These are phyloP conservation scores for Leptocoma aspasia DNA, from an alignment of 2,113 vertebrate genomes.

Conservation along the genomic window DNA sequence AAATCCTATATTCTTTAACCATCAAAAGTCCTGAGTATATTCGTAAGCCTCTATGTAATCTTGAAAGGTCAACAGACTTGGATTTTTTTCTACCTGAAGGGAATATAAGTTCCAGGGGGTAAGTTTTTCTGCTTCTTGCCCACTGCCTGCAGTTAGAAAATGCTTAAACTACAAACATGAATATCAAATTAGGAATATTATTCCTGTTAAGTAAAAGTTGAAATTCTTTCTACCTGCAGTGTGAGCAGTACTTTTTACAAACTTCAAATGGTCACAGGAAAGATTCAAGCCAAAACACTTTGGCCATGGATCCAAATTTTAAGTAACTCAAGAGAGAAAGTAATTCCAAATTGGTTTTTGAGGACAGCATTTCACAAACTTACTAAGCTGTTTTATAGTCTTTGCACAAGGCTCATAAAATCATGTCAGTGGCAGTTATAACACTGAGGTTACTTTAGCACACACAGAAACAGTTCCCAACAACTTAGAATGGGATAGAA, in stretches of 20 bases:
- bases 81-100: background rate
- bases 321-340: background rate
- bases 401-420: background rate
- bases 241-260: background rate
- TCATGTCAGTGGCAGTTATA: background rate
- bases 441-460: background rate
- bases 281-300: background rate
- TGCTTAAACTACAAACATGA: background rate
- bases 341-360: background rate
- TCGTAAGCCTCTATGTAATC: background rate
- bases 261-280: background rate
- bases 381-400: background rate
- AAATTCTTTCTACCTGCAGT: background rate
- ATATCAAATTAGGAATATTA: background rate
- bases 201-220: background rate
- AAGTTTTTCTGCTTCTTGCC: background rate
- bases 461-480: background rate
- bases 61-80: slow-evolving; percentile 16
- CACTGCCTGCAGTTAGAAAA: background rate
- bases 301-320: background rate
- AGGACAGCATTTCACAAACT: background rate
- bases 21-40: background rate
- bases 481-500: background rate
- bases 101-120: background rate
- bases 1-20: slow-evolving; percentile 29